A percentile compares a stretch with the other conserved stretches of the same genome.
These are phyloP conservation scores for Apodemus agrarius DNA, from an alignment of 2,797 vertebrate species.

Conservation along the genomic window DNA sequence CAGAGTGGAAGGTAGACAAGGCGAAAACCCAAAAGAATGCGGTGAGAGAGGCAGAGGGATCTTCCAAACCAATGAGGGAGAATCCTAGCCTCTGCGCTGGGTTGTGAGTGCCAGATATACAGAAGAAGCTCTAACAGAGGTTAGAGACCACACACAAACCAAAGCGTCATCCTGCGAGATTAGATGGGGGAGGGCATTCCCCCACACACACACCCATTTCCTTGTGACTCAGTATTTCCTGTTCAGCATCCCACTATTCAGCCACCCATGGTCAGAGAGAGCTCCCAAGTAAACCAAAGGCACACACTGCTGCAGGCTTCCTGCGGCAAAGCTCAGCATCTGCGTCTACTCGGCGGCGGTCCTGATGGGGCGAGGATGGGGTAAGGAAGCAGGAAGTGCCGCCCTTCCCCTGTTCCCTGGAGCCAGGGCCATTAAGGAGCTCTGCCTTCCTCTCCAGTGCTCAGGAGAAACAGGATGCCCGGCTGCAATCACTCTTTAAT, in stretches of 20 bases:
- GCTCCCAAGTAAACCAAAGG: background rate
- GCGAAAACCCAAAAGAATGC: background rate
- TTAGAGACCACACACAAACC: background rate
- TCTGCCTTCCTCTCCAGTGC: background rate
- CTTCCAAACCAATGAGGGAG: too few species aligned
- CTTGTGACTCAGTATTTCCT: background rate
- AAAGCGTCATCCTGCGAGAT: background rate
- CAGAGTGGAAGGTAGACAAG: background rate
- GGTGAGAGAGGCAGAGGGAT: too few species aligned
- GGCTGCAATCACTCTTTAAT: background rate
- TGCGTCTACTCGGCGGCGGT: background rate
- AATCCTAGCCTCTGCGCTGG: fast-evolving
- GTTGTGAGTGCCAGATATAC: background rate
- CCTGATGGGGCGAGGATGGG: background rate
- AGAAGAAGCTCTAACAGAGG: background rate
- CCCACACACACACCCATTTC: background rate
- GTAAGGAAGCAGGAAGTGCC: background rate
- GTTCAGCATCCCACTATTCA: background rate
- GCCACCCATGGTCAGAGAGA: fast-evolving
- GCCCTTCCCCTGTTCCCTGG: background rate
- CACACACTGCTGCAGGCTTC: background rate
- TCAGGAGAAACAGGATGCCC: conserved; percentile 27
- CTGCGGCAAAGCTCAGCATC: background rate
- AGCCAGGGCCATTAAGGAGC: conserved; percentile 37
- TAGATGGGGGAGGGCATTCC: too few species aligned